Evolutionary conservation across 2,888 invertebrate species (phyloP), one percentile per base, ranked within the genome.

Genomic region (Eucera pruinosa): DNA sequence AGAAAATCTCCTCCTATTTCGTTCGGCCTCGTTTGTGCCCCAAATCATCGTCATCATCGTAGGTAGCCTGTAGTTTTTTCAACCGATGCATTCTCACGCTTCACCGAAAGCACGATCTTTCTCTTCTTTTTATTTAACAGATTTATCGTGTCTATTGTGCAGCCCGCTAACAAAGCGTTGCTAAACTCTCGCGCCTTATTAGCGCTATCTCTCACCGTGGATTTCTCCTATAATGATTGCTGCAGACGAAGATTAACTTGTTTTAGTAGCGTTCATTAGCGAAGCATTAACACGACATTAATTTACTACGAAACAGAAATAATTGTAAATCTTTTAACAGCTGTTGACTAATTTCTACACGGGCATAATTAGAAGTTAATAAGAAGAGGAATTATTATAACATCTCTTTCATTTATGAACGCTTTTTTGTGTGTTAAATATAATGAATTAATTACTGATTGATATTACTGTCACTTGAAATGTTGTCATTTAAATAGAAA

Each of bases 11-110:
- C 67, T 41, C 57, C 20, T 5, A 20, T 43, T 6, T 62, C 48
- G 13, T 27, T 54, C 61, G 68, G 45, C 15, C 83, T 64, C 69
- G 76, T 75, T 72, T 73, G 69, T 67, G 20, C 54, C 45, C 47
- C 65, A 23, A 77, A 84, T 83, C 61, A 50, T 74, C 74, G 48
- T 57, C 57, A 25, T 73, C 39, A 50, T 61, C 48, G 55, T 30
- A 76, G 20, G 60, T 65, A 36, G 39, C 55, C 43, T 25, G 50
- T 36, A n/a, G 64, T 62, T 68, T 43, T 20, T 66, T 69, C 36
- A 50, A 33, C 30, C 66, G 27, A 43, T 50, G 50, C 69, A 80
- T 83, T 82, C 82, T 83, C 83, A 83, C 84, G 84, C 52, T 82
- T 81, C 54, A 43, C 52, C 62, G 41, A 30, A 62, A 60, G 11